Base-by-base conservation (phyloP, 2,797 vertebrate genomes). In the Petrocephalus schoutedeni region DNA sequence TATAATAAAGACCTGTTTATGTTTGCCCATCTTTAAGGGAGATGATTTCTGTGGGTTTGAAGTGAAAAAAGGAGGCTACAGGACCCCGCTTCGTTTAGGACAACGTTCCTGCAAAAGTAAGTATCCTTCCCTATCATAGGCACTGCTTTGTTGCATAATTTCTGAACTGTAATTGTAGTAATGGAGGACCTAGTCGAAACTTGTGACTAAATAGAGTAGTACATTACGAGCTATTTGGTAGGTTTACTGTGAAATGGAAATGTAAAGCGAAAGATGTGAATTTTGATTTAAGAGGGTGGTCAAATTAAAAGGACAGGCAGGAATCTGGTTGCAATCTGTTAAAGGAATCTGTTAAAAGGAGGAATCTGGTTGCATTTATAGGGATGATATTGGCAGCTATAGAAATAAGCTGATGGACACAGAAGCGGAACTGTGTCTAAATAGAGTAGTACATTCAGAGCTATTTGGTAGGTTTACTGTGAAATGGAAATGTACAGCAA, bases 11-110 rank as follows among this genome's bases (percentile, higher is more conserved):
- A 87, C 86, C 59, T 83, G 32, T 61, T 71, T 57, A 54, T 88
- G 61, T 53, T 36, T 21, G 71, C 90, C 91, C 92, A 61, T 92
- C 90, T 93, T 92, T 86, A 90, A 96, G 96, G 96, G 96, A 89
- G 96, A 97, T 89, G 95, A 96, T 91, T 98, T 97, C 92, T 94
- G 92, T 95, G 97, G 97, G 91, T 98, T 98, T 95, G 96, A 95
- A 93, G 93, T 94, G 91, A 95, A 96, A 89, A 95, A 94, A 91
- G 95, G 95, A 93, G 91, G 93, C 89, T 93, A 92, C 90, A 94
- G 94, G 92, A 94, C 93, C 92, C 92, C 94, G 36, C 89, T 92
- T 90, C 94, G 92, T 86, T 93, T 94, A 45, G 94, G 95, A 91
- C 94, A 96, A 90, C 96, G 95, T 90, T 95, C 92, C 94, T 94